Conservation (phyloP, 2,888 invertebrate species). For the Tiliacea aurago region DNA sequence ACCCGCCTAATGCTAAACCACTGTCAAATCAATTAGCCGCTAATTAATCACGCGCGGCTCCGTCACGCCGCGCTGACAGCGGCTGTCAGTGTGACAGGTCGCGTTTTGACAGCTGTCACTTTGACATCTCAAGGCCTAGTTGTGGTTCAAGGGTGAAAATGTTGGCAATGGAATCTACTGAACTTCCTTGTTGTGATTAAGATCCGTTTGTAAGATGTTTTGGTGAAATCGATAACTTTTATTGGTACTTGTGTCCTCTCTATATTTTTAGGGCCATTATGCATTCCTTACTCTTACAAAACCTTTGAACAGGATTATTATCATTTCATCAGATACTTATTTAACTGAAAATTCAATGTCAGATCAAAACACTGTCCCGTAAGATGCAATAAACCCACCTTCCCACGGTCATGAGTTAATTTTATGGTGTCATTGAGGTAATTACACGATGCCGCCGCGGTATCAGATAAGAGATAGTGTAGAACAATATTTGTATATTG, state of each 20-base stretch:
- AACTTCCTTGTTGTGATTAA: constrained; percentile 57
- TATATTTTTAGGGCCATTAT: too few species aligned
- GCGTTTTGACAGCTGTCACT: constrained; percentile 81
- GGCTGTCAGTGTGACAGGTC: constrained; percentile 80
- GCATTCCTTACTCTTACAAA: background rate
- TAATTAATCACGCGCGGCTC: constrained; percentile 76
- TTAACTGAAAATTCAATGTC: constrained; percentile 23
- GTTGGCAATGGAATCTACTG: constrained; percentile 49
- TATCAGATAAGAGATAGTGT: constrained; percentile 70
- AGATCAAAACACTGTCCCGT: constrained; percentile 6
- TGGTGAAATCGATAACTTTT: background rate
- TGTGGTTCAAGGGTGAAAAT: constrained; percentile 70
- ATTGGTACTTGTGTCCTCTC: background rate
- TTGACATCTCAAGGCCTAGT: constrained; percentile 80
- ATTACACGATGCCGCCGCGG: constrained; percentile 62
- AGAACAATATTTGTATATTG: constrained; percentile 78
- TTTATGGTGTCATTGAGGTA: constrained; percentile 62
- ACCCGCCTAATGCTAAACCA: constrained; percentile 66
- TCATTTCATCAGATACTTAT: background rate
- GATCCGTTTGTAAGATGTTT: constrained; percentile 1
- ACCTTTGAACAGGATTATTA: background rate
- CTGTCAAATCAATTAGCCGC: constrained; percentile 80
- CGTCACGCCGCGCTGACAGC: constrained; percentile 78
- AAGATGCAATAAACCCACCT: constrained; percentile 42
- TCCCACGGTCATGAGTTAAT: constrained; percentile 67